These are phyloP conservation scores for Bovichtus diacanthus DNA, from an alignment of 2,797 vertebrate species.

Conservation along the genomic window DNA sequence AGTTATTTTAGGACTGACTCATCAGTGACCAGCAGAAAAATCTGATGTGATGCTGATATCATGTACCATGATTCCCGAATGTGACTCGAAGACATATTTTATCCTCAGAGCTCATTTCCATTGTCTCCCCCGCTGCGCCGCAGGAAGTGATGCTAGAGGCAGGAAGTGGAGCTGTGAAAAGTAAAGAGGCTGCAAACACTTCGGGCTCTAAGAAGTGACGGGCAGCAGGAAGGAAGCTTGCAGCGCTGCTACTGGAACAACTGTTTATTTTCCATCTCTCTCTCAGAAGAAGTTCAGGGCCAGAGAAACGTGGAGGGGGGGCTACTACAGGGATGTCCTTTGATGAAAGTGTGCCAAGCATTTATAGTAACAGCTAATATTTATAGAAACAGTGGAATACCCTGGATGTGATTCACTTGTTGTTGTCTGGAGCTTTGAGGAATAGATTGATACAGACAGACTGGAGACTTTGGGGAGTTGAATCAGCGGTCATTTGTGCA, in stretches of 20 bases:
- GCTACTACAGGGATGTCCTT: slow-evolving; percentile 29
- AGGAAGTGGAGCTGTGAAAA: slow-evolving; percentile 71
- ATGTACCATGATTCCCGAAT: slow-evolving; percentile 51
- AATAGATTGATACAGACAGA: not conserved
- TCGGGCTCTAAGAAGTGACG: slow-evolving; percentile 35
- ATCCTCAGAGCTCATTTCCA: slow-evolving; percentile 33
- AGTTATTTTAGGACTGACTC: slow-evolving; percentile 62
- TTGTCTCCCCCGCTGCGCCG: slow-evolving; percentile 19
- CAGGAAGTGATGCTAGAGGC: slow-evolving; percentile 62
- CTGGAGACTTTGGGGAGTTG: slow-evolving; percentile 9
- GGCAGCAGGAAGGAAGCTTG: slow-evolving; percentile 67
- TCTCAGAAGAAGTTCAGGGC: slow-evolving; percentile 37
- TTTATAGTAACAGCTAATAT: slow-evolving; percentile 63
- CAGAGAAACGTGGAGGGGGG: slow-evolving; percentile 4
- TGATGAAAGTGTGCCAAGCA: slow-evolving; percentile 45
- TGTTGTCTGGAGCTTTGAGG: slow-evolving; percentile 36
- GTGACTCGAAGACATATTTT: slow-evolving; percentile 24
- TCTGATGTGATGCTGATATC: slow-evolving; percentile 13
- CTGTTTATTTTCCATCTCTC: slow-evolving; percentile 64
- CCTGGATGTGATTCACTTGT: slow-evolving; percentile 61
- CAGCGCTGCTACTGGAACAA: slow-evolving; percentile 66
- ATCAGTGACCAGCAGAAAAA: slow-evolving; percentile 52
- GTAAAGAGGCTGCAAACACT: slow-evolving; percentile 51
- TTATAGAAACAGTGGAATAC: slow-evolving; percentile 59
- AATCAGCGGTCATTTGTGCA: slow-evolving; percentile 21